Base-by-base conservation (phyloP, 2,888 invertebrate genomes). In the Eubasilissa splendida region DNA sequence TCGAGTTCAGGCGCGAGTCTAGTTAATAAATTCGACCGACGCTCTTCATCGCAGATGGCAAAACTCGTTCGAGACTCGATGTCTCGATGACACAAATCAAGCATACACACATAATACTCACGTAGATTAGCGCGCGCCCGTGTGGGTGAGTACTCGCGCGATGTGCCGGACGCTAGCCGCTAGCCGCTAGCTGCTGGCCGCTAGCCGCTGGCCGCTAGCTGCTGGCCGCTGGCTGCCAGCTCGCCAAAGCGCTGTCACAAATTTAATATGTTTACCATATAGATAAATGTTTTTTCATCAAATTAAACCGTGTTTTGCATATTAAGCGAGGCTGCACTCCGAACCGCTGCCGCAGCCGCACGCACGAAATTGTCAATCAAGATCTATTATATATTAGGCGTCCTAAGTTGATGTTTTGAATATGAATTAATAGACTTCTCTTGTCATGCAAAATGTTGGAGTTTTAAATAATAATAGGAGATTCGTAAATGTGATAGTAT, bases 81-180 rank as follows among this genome's bases (percentile, higher is more conserved):
- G 63, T 63, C 70, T 70, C 70, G 70, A 70, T 70, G 70, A 70
- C 70, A 70, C 70, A 70, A 70, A 70, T 68, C 70, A 70, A 70
- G 70, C 53, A 7, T 42, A 70, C 70, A 70, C 70, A 53, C 14
- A 52, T 52, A 53, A 22, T 52, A 14, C 53, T 8, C 5, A 70
- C 22, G 3, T 54, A 52, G 10, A 31, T 52, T n/a, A n/a, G 53
- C 4, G 52, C 14, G 70, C 22, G 5, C 14, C 4, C 12, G 10
- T 54, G 53, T 22, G 42, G 12, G 42, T 70, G 63, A 33, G 33
- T 31, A 14, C 22, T 22, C 22, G 22, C 22, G 22, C 22, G 22
- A 22, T 22, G 60, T 63, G 60, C 22, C 60, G 42, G 42, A 5
- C 4, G 42, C 4, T 42, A 42, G 4, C 42, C 7, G 7, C 42